Evolutionary conservation across 2,888 invertebrate genomes (phyloP).

Genomic region (Nesidiocoris tenuis): DNA sequence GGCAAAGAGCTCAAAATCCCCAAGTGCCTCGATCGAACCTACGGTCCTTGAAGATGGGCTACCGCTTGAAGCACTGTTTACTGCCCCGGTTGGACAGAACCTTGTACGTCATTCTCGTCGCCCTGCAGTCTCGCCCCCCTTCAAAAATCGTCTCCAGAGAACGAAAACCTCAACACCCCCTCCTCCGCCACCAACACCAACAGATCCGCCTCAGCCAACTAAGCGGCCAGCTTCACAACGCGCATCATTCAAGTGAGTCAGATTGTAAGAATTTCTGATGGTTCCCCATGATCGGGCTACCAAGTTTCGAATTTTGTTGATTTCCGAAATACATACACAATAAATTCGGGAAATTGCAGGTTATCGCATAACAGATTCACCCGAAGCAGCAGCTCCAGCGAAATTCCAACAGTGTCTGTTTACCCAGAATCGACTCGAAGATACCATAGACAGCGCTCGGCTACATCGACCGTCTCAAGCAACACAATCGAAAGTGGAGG

Average conservation of each 20-base stretch:
- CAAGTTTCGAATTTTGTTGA: no score
- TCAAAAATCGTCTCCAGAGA: conserved; percentile 49
- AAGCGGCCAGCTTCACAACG: conserved; percentile 38
- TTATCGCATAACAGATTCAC: conserved; percentile 46
- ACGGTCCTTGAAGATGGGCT: conserved; percentile 59
- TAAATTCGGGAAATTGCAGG: no score
- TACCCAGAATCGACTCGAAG: conserved; percentile 56
- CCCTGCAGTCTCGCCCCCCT: conserved; percentile 52
- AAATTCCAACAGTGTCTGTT: conserved; percentile 47
- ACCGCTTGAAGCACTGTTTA: conserved; percentile 61
- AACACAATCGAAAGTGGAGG: conserved; percentile 47
- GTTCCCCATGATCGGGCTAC: no score
- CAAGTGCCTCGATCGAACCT: conserved; percentile 57
- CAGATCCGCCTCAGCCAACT: conserved; percentile 21
- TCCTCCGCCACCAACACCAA: conserved; percentile 51
- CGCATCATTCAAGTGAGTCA: conserved; percentile 45
- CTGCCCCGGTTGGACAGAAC: conserved; percentile 53
- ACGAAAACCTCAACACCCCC: conserved; percentile 45
- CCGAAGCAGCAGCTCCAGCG: conserved; percentile 37
- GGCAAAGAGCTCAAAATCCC: conserved; percentile 72
- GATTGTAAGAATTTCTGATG: neutral
- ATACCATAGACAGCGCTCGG: conserved; percentile 68
- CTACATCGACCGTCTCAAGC: conserved; percentile 26
- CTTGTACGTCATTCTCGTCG: conserved; percentile 59
- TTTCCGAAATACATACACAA: no score